Evolutionary conservation across 2,888 invertebrate species (phyloP), one percentile per base, ranked within the genome.

Genomic region (Drosophila testacea): DNA sequence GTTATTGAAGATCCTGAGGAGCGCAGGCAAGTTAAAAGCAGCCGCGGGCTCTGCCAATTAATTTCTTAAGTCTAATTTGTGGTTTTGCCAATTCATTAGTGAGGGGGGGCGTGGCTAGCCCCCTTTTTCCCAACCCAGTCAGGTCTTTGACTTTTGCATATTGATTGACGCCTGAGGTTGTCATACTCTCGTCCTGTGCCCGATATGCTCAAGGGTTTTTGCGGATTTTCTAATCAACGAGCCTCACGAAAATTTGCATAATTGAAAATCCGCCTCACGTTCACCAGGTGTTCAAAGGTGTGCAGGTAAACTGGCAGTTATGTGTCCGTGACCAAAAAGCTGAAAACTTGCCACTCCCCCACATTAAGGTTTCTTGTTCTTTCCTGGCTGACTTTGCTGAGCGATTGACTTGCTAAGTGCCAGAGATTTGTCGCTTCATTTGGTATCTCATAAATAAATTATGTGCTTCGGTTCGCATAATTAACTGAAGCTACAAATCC

Each of bases 351-450:
- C 39, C 74, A 52, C 59, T 46, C 54, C 47, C 60, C 46, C 28
- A 6, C 34, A 39, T 16, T 42, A 39, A 42, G 22, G 56, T 42
- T 28, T 51, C n/a, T 48, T 11, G 6, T 28, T 6, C 4, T 27
- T 28, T 46, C 4, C 16, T 16, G 38, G 6, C 27, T 34, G 47
- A 27, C 36, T 34, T 36, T 41, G 42, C 36, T 67, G 66, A 77
- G 56, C 61, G 88, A 89, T 77, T 85, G 88, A 82, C 86, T 77
- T 69, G 88, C 77, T 69, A 88, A 84, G 90, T 88, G 80, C 59
- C 70, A 69, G 63, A 69, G 88, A 84, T 85, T 84, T 89, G 86
- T 79, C 90, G 83, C 90, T 83, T 77, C 90, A 89, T 84, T 84
- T 88, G 87, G 57, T 72, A 69, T 60, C 71, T 70, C 80, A 81